Conservation (phyloP, 2,797 vertebrate species). For the Squalus acanthias region DNA sequence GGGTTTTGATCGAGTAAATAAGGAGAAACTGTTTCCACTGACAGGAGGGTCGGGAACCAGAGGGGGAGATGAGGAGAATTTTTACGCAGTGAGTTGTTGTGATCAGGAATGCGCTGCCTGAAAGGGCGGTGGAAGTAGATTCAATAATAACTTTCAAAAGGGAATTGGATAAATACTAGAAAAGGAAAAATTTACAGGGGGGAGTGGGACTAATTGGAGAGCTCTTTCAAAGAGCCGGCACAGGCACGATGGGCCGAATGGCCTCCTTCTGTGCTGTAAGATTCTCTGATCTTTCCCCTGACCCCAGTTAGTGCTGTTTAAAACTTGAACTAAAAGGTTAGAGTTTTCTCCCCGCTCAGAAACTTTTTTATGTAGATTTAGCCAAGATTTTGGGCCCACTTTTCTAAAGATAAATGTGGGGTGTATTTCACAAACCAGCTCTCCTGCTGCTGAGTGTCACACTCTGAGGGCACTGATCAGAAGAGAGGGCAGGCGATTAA, state of each 20-base stretch:
- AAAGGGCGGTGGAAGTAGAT: background rate
- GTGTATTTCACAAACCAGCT: background rate
- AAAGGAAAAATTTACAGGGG: background rate
- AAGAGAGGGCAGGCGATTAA: no score
- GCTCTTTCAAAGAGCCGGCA: background rate
- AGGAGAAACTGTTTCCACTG: background rate
- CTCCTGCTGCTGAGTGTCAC: background rate
- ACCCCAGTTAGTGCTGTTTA: no score
- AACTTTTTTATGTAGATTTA: background rate
- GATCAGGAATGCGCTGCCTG: background rate
- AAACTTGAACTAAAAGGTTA: background rate
- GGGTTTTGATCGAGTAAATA: no score
- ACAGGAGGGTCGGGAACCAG: background rate
- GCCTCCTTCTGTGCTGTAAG: background rate
- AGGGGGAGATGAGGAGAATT: background rate
- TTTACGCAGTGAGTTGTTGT: background rate
- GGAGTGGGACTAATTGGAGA: background rate
- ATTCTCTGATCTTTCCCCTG: background rate
- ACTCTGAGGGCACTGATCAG: no score
- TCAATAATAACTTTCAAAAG: background rate
- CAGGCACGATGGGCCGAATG: background rate
- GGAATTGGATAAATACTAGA: background rate
- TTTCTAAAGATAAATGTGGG: background rate
- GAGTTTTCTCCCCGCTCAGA: no score
- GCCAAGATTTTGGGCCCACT: background rate